Base-by-base conservation (phyloP, 2,888 invertebrate species). In the Synergus gifuensis region DNA sequence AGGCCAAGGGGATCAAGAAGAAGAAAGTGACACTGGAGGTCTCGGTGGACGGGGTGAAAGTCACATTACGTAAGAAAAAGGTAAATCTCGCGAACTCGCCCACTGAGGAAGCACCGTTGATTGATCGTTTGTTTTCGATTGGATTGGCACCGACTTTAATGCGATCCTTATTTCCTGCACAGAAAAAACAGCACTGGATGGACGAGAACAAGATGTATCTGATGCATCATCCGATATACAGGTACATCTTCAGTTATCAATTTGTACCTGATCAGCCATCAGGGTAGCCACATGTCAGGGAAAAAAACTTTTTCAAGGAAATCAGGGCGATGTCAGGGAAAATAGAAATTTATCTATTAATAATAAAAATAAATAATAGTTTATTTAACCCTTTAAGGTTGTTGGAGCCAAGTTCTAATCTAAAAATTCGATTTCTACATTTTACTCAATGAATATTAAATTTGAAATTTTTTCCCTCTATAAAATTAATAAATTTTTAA, bases 1-100 rank as follows among this genome's bases (percentile, higher is more conserved):
- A 99, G 94, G 97, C 98, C 87, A 98, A 98, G 92, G 98, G 98
- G 78, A 96, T 98, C 91, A 99, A 99, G 94, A 99, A 99, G 93
- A 97, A 98, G 92, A 99, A 99, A 94, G 99, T 99, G 89, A 97
- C 96, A 81, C 95, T 99, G 85, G 97, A 98, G 88, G 96, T 99
- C 84, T 98, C 98, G 28, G 97, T 98, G 66, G 98, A 99, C 86
- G 99, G 99, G 36, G 97, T 99, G 82, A 96, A 97, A 92, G 97
- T 99, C 82, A 95, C 96, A 54, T 94, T 97, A 80, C 94, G 96
- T 89, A 97, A 97, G 92, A 97, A 97, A 92, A 96, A 96, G 92
- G 94, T 94, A 92, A 69, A 64, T 73, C 54, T 73, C 54, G 73
- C 73, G 73, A 73, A 73, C 36, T 73, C 73, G 73, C 49, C 73